These are phyloP conservation scores for Aradus depressus DNA, from an alignment of 2,888 invertebrate genomes.

Conservation along the genomic window DNA sequence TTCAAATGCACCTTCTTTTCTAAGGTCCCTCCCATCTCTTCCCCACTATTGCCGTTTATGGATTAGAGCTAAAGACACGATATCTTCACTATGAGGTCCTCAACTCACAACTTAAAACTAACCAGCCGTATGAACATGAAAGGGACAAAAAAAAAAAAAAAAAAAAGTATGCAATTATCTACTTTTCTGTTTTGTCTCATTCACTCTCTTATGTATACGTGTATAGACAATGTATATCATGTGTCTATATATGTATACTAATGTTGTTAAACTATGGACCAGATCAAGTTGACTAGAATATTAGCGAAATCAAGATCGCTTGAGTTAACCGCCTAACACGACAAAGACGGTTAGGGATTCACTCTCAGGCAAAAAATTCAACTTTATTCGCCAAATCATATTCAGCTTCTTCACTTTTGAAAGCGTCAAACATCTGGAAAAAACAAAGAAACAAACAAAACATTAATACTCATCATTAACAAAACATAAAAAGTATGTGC, in stretches of 20 bases:
- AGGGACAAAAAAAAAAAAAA: not conserved
- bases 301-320: slow-evolving; percentile 10
- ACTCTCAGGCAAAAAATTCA: slow-evolving; percentile 74
- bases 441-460: slow-evolving; percentile 25
- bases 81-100: too few species aligned
- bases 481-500: not conserved
- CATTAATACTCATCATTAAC: not conserved
- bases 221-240: too few species aligned
- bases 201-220: slow-evolving; percentile 9
- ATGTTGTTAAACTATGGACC: slow-evolving; percentile 24
- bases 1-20: too few species aligned
- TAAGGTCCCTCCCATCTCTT: too few species aligned
- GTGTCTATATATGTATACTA: too few species aligned
- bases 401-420: slow-evolving; percentile 80
- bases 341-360: not conserved
- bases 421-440: slow-evolving; percentile 76
- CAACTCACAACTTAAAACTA: slow-evolving; percentile 1
- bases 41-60: too few species aligned
- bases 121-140: not conserved
- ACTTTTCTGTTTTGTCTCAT: not conserved
- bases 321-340: not conserved
- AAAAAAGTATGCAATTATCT: not conserved
- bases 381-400: slow-evolving; percentile 78
- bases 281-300: slow-evolving; percentile 28
- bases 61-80: too few species aligned